Base-by-base conservation (phyloP, 2,888 invertebrate genomes). In the Megastigmus dorsalis region DNA sequence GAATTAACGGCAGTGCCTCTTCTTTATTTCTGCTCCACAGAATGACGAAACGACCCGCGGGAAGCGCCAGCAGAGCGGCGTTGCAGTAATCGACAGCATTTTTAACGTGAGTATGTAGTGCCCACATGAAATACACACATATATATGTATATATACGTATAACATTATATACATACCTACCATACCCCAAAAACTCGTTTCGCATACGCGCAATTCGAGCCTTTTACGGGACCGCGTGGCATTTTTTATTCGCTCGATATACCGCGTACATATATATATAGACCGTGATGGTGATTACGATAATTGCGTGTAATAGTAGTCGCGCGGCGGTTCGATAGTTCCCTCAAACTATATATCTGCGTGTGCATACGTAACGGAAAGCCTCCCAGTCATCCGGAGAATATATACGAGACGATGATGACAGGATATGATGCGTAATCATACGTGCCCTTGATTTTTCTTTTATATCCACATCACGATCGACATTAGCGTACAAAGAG, bases 91-190 rank as follows among this genome's bases (percentile, higher is more conserved):
- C 65, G 84, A 84, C 71, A 78, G 78, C 23, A 81, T 84, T 38
- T 84, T 85, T 54, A 84, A 85, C 66, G 85, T 85, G 74, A 82
- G 84, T 80, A 76, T 52, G 55, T 67, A 45, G 18, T 28, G 20
- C 48, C n/a, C 41, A 55, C 10, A 30, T n/a, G 33, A 54, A 20
- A 48, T 30, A 30, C 3, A 41, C 30, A 48, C 23, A 23, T 26
- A 38, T 26, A 48, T 20, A 60, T 45, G n/a, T 23, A 36, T 13
- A 36, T 18, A 36, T 33, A 45, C 7, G 10, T 6, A 13, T 15
- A 30, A n/a, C 30, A 13, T 28, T n/a, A 10, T 15, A 15, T 28
- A 13, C 20, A 28, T 26, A 5, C 3, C 3, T 4, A n/a, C 13
- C 26, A 15, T 18, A 18, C 13, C 26, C 26, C 26, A 18, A 69